phyloP scores from a whole-genome alignment of 2,888 invertebrate species.

The Andrena camellia region DNA sequence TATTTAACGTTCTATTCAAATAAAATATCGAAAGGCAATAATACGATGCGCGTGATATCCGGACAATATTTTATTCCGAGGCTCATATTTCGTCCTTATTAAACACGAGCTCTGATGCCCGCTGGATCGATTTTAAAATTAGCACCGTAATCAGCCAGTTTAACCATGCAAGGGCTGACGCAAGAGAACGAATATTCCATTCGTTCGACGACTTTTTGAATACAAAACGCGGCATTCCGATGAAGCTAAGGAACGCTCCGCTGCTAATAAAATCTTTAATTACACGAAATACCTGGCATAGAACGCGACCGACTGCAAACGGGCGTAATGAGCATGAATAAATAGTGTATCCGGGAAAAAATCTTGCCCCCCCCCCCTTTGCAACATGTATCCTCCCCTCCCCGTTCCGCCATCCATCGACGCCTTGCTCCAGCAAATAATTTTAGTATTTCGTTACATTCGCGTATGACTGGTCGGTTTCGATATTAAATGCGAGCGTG shows the following conservation, averaged over 20 bases:
- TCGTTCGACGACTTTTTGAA: slow-evolving; percentile 25
- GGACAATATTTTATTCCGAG: slow-evolving; percentile 14
- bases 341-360: slow-evolving; percentile 57
- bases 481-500: slow-evolving; percentile 75
- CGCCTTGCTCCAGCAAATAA: slow-evolving; percentile 67
- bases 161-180: slow-evolving; percentile 18
- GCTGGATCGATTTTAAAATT: slow-evolving; percentile 36
- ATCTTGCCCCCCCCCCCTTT: slow-evolving; percentile 40
- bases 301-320: slow-evolving; percentile 44
- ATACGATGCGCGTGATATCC: slow-evolving; percentile 21
- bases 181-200: background rate
- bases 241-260: slow-evolving; percentile 33
- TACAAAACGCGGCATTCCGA: background rate
- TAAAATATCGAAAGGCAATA: slow-evolving; percentile 9
- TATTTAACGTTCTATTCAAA: slow-evolving; percentile 43
- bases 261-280: slow-evolving; percentile 60
- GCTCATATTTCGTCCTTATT: slow-evolving; percentile 30
- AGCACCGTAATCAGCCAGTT: slow-evolving; percentile 13
- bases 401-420: slow-evolving; percentile 24
- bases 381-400: slow-evolving; percentile 7
- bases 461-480: slow-evolving; percentile 74
- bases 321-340: slow-evolving; percentile 67
- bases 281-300: slow-evolving; percentile 58
- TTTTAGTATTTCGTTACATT: slow-evolving; percentile 74
- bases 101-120: slow-evolving; percentile 8